Evolutionary conservation across 2,888 invertebrate genomes (phyloP), one percentile per base, ranked within the genome.

Genomic region (Papilio elwesi): DNA sequence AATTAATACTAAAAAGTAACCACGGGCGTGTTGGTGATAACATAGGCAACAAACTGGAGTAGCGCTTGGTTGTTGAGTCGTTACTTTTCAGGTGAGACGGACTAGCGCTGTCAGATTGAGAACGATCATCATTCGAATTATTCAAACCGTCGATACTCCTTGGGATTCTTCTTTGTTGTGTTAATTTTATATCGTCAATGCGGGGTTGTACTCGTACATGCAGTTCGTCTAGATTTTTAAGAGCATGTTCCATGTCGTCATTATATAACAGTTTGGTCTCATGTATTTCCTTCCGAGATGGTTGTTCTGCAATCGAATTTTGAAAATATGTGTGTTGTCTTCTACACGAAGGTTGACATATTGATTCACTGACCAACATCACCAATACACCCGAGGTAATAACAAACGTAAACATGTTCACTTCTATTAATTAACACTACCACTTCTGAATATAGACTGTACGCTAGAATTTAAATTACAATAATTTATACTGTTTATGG

Each of bases 401-500:
- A 48, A 38, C 38, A 38, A 38, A 6, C 11, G 36, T 59, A 13
- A 38, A 59, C 57, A 59, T 59, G 36, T 59, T 59, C 6, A 49
- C 12, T 26, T 4, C 26, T 26, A 26, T n/a, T n/a, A 10, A 13
- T 16, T n/a, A 59, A 36, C 57, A 8, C 8, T 38, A 13, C 38
- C n/a, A 59, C 57, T 59, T n/a, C 57, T 11, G n/a, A 36, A 57
- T 57, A 7, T 57, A n/a, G 57, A 57, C 57, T 57, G 57, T 13
- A 57, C 36, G 38, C 13, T 36, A 57, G 26, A 8, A 3, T 6
- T 13, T 7, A 38, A 13, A 57, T 38, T 38, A 36, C 36, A 57
- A 13, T 13, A 7, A 38, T 57, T 57, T 57, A 57, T 57, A 57
- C 26, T 36, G 26, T 8, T 26, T 0, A 38, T 13, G 5, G 13